Evolutionary conservation across 2,888 invertebrate species (phyloP).

Genomic region (Thereva unica): DNA sequence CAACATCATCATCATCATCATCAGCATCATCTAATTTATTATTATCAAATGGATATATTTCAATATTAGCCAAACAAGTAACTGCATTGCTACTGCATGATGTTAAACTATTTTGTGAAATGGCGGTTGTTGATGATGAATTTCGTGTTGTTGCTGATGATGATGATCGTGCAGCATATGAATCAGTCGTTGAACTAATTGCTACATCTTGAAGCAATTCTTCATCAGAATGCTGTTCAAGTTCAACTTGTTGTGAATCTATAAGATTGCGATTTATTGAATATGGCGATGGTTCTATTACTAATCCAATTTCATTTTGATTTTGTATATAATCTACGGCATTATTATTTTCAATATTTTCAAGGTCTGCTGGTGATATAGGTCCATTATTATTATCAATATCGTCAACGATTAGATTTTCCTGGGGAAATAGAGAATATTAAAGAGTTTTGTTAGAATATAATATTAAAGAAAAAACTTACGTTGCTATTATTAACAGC

Average conservation of each 20-base stretch:
- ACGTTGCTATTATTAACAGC: conserved; percentile 40
- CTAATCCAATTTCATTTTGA: conserved; percentile 42
- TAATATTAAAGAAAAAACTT: conserved; percentile 18
- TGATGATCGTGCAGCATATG: conserved; percentile 1
- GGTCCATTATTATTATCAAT: conserved; percentile 63
- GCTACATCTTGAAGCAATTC: conserved; percentile 28
- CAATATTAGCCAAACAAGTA: conserved; percentile 4
- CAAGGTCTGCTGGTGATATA: conserved; percentile 62
- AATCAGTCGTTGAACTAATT: conserved; percentile 31
- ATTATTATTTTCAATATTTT: conserved; percentile 64
- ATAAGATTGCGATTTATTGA: conserved; percentile 38
- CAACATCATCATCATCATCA: not conserved
- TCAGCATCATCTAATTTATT: not conserved
- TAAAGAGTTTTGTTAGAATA: not conserved
- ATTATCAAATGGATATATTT: not conserved
- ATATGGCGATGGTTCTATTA: conserved; percentile 35
- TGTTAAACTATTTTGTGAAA: conserved; percentile 3
- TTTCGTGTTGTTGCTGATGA: not conserved
- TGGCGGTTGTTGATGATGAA: not conserved
- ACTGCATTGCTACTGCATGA: conserved; percentile 2
- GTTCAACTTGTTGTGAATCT: conserved; percentile 7
- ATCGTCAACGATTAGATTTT: conserved; percentile 41
- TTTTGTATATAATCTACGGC: conserved; percentile 60
- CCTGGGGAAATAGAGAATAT: conserved; percentile 23
- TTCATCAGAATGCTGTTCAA: conserved; percentile 3